Percentiles rank a stretch among this genome's conserved stretches.
Conservation (phyloP, 1,140 invertebrate species). For the Drosophila novamexicana region DNA sequence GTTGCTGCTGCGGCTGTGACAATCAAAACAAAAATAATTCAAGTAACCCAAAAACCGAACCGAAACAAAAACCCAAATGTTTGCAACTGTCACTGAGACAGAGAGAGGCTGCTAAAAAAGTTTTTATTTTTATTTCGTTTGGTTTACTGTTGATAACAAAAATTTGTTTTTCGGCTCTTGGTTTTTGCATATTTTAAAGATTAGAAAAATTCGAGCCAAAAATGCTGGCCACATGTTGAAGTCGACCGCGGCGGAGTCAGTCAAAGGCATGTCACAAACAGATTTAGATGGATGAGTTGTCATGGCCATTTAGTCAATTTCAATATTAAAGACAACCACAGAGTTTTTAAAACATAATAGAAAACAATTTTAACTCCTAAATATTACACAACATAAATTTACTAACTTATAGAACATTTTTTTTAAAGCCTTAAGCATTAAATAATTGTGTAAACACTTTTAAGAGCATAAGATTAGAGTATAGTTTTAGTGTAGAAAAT, state of each 20-base stretch:
- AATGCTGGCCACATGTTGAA: slow-evolving; percentile 19
- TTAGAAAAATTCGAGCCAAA: slow-evolving; percentile 36
- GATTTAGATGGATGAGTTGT: slow-evolving; percentile 33
- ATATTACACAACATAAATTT: not conserved
- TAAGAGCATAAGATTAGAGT: too few relatives aligned
- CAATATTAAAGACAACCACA: not conserved
- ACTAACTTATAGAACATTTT: too few relatives aligned
- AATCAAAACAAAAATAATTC: slow-evolving; percentile 75
- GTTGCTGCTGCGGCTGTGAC: slow-evolving; percentile 38
- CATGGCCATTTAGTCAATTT: slow-evolving; percentile 13
- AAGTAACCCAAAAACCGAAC: slow-evolving; percentile 34
- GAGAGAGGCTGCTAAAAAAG: slow-evolving; percentile 16
- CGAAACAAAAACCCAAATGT: slow-evolving; percentile 56
- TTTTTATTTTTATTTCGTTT: slow-evolving; percentile 19
- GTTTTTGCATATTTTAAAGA: slow-evolving; percentile 56
- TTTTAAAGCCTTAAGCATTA: too few relatives aligned
- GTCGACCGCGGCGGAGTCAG: not conserved
- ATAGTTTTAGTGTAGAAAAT: too few relatives aligned
- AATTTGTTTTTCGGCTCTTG: slow-evolving; percentile 22
- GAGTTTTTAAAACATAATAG: not conserved
- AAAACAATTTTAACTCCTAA: not conserved
- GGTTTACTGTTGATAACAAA: slow-evolving; percentile 15
- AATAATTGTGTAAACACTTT: too few relatives aligned
- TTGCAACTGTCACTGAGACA: slow-evolving; percentile 64
- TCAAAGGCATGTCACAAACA: slow-evolving; percentile 38